Percentiles rank a stretch among this genome's conserved stretches.
Evolutionary conservation across 2,888 invertebrate genomes (phyloP).

Genomic region (Perizoma affinitatum): DNA sequence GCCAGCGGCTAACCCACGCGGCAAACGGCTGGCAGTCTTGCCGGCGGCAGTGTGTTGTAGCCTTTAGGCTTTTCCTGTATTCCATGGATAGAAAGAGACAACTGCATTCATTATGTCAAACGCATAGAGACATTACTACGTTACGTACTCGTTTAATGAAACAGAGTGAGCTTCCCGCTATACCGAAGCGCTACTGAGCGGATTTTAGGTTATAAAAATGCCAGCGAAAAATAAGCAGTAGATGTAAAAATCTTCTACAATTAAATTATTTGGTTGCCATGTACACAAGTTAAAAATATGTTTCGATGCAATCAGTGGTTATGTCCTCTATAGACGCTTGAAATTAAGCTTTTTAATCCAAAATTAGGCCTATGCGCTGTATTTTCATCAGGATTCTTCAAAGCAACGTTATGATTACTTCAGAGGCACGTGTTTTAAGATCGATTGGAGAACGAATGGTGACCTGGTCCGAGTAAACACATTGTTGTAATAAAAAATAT

Average conservation of each 20-base stretch:
- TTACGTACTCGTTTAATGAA: neutral
- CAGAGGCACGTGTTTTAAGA: too few relatives aligned
- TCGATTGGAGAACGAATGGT: too few relatives aligned
- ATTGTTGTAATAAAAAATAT: too few relatives aligned
- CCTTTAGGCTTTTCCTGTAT: slow-evolving; percentile 28
- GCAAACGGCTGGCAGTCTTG: too few relatives aligned
- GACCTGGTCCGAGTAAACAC: too few relatives aligned
- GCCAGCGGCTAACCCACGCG: too few relatives aligned
- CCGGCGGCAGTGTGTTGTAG: too few relatives aligned
- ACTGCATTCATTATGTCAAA: slow-evolving; percentile 38
- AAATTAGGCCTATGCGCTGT: too few relatives aligned
- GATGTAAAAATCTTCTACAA: neutral
- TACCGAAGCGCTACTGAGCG: slow-evolving; percentile 13
- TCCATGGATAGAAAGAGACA: slow-evolving; percentile 39
- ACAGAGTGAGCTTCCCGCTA: slow-evolving; percentile 25
- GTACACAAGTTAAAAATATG: too few relatives aligned
- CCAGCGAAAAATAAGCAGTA: neutral
- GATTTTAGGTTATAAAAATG: slow-evolving; percentile 14
- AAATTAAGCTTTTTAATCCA: neutral
- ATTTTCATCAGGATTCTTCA: too few relatives aligned
- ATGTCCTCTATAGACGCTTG: neutral
- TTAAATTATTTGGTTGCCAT: neutral
- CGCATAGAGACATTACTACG: slow-evolving; percentile 20
- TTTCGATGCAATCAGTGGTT: too few relatives aligned
- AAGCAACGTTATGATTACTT: too few relatives aligned